Evolutionary conservation across 1,140 invertebrate genomes (phyloP).

Genomic region (Drosophila mayri): DNA sequence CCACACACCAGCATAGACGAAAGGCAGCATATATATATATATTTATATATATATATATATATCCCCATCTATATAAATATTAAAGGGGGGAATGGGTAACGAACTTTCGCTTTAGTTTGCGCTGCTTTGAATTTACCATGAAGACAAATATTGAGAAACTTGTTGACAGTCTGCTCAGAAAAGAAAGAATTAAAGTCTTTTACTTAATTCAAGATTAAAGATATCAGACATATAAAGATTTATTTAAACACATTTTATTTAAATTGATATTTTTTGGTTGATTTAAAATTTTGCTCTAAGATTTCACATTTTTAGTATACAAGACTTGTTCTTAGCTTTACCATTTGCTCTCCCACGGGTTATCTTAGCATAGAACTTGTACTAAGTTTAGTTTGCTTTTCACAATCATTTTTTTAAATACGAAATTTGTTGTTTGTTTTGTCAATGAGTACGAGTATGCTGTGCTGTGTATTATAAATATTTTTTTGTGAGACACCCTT

Average conservation of each 20-base stretch:
- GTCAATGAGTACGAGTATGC: conserved; percentile 49
- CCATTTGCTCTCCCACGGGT: neutral
- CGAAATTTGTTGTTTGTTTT: conserved; percentile 22
- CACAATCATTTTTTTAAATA: neutral
- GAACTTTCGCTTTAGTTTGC: conserved; percentile 76
- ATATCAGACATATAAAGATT: neutral
- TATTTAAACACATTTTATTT: conserved; percentile 53
- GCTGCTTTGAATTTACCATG: conserved; percentile 50
- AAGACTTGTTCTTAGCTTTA: conserved; percentile 10
- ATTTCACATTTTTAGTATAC: conserved; percentile 23
- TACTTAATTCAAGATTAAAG: neutral
- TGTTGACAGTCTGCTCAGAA: conserved; percentile 34
- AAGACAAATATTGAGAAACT: conserved; percentile 36
- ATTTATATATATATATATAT: conserved; percentile 22
- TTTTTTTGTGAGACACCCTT: conserved; percentile 69
- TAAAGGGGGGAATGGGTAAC: conserved; percentile 18
- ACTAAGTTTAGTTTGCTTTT: conserved; percentile 18
- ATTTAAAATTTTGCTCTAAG: conserved; percentile 54
- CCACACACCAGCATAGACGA: conserved; percentile 56
- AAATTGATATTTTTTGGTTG: conserved; percentile 66
- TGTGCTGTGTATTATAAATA: conserved; percentile 71
- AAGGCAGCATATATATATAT: conserved; percentile 50
- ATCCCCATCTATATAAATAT: conserved; percentile 5
- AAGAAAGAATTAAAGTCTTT: neutral
- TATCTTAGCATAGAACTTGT: neutral